A percentile compares a stretch with the other conserved stretches of the same genome.
Evolutionary conservation across 2,797 vertebrate species (phyloP).

Genomic region (Sebastes steindachneri): DNA sequence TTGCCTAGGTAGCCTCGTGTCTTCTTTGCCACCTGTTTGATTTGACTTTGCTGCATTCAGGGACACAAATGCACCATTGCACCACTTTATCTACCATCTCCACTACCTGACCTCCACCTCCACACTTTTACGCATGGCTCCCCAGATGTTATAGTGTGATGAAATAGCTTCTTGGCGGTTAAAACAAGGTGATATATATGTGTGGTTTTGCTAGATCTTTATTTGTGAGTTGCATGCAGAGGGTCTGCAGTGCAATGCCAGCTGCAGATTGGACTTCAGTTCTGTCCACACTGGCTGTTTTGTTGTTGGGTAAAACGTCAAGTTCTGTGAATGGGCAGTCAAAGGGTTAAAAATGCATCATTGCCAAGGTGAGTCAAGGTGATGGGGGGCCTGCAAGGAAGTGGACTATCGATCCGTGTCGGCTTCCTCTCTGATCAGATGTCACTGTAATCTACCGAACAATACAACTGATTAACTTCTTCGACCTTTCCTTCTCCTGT

Average conservation of each 20-base stretch:
- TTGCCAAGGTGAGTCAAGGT: slow-evolving; percentile 94
- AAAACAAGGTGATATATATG: rapidly evolving
- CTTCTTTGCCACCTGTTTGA: slow-evolving; percentile 78
- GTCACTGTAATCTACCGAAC: slow-evolving; percentile 59
- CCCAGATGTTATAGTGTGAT: not conserved
- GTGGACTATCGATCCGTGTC: slow-evolving; percentile 51
- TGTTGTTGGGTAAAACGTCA: not conserved
- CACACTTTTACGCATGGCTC: not conserved
- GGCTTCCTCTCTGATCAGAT: slow-evolving; percentile 60
- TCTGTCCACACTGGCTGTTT: not conserved
- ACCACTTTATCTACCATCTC: not conserved
- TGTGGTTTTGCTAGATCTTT: not conserved
- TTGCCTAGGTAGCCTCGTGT: slow-evolving; percentile 22
- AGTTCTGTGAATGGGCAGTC: not conserved
- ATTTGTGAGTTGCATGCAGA: not conserved
- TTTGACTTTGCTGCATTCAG: slow-evolving; percentile 72
- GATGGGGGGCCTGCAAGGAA: slow-evolving; percentile 69
- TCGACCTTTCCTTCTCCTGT: slow-evolving; percentile 51
- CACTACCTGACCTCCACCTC: too few relatives aligned
- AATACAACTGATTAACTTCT: slow-evolving; percentile 70
- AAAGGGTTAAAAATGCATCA: slow-evolving; percentile 94
- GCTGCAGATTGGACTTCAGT: not conserved
- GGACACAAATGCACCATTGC: not conserved
- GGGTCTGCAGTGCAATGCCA: not conserved
- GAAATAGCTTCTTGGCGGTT: not conserved